phyloP scores from a whole-genome alignment of 1,140 invertebrate genomes.

The Lethrus apterus region DNA sequence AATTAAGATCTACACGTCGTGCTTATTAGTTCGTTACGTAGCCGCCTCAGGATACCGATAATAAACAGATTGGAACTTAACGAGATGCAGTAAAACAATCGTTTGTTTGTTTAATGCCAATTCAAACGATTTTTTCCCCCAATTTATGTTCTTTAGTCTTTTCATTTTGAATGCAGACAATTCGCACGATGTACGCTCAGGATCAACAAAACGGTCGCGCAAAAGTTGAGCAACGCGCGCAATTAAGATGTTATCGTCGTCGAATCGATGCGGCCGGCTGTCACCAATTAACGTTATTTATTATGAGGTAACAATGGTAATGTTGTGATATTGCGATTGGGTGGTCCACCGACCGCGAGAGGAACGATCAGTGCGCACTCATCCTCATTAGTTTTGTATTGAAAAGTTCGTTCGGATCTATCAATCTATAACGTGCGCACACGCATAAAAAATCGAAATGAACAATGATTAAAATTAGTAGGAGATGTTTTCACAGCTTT shows the following conservation, averaged over 20 bases:
- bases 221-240: conserved; percentile 36
- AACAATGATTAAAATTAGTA: too few relatives aligned
- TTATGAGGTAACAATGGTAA: conserved; percentile 40
- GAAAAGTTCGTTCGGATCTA: conserved; percentile 26
- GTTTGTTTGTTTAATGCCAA: background rate
- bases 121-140: background rate
- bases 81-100: background rate
- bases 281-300: conserved; percentile 42
- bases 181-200: conserved; percentile 11
- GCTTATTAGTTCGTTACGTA: background rate
- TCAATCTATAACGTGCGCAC: too few relatives aligned
- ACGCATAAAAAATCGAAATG: too few relatives aligned
- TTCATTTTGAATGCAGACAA: background rate
- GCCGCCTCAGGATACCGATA: background rate
- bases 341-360: conserved; percentile 29
- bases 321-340: conserved; percentile 40
- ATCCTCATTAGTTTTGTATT: conserved; percentile 39
- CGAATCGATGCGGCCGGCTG: conserved; percentile 37
- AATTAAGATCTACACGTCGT: background rate
- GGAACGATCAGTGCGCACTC: conserved; percentile 22
- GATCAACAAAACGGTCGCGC: conserved; percentile 39
- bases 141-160: background rate
- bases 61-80: background rate
- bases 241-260: conserved; percentile 40
- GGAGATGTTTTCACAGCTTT: too few relatives aligned